Evolutionary conservation across 2,797 vertebrate species (phyloP).

Genomic region (Pangasius djambal): DNA sequence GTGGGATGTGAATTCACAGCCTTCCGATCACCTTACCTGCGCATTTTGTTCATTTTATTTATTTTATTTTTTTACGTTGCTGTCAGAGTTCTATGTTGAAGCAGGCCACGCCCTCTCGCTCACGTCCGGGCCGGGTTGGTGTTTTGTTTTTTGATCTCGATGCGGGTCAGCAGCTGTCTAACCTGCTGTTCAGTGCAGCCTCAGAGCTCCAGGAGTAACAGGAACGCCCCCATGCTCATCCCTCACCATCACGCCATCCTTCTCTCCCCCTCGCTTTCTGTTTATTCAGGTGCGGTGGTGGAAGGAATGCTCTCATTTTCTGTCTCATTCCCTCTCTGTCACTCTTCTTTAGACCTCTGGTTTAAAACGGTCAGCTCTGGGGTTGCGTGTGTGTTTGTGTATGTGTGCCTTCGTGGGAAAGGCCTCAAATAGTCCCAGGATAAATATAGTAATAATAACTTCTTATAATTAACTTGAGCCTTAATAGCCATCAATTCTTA

Average conservation of each 20-base stretch:
- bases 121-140: conserved; percentile 66
- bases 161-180: conserved; percentile 80
- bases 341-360: not conserved
- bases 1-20: not conserved
- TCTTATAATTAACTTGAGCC: not conserved
- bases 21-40: not conserved
- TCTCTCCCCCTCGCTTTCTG: conserved; percentile 69
- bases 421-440: conserved; percentile 10
- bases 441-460: conserved; percentile 21
- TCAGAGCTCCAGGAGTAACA: conserved; percentile 65
- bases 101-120: conserved; percentile 68
- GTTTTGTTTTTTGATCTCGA: conserved; percentile 67
- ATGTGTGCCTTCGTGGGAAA: conserved; percentile 38
- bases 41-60: not conserved
- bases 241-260: conserved; percentile 69
- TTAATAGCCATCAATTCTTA: not conserved
- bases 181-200: conserved; percentile 69
- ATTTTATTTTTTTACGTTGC: not conserved
- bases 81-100: conserved; percentile 17
- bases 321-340: conserved; percentile 20
- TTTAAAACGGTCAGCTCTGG: conserved; percentile 2
- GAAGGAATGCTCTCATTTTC: conserved; percentile 57
- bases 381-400: conserved; percentile 30
- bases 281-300: conserved; percentile 93
- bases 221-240: conserved; percentile 66